A percentile compares a stretch with the other conserved stretches of the same genome.
Conservation (phyloP, 2,797 vertebrate genomes). For the Cetoscarus ocellatus region DNA sequence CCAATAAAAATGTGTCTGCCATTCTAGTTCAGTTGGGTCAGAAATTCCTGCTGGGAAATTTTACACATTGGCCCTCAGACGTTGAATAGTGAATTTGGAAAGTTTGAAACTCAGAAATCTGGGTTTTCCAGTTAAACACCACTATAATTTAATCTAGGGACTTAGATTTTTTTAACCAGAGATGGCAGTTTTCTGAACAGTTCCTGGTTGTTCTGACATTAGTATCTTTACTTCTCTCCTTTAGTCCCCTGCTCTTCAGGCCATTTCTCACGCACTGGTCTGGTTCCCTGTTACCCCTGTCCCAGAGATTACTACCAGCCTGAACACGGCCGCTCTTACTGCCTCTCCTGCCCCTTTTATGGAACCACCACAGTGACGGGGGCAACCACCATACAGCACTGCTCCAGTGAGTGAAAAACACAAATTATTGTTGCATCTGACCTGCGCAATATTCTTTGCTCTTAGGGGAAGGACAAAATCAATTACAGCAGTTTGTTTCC, state of each 20-base stretch:
- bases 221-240: neutral
- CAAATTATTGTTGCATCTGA: neutral
- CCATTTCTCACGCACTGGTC: constrained; percentile 95
- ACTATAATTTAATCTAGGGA: neutral
- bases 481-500: too few species aligned
- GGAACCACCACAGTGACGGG: constrained; percentile 93
- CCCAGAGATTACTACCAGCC: constrained; percentile 98
- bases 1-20: constrained; percentile 17
- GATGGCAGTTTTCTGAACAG: neutral
- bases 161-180: neutral
- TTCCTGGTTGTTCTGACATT: constrained; percentile 1
- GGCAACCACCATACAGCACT: constrained; percentile 93
- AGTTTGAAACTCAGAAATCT: neutral
- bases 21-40: constrained; percentile 8
- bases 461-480: too few species aligned
- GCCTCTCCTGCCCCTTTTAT: constrained; percentile 96
- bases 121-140: too few species aligned
- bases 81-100: constrained; percentile 42
- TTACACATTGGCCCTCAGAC: constrained; percentile 19
- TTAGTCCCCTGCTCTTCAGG: constrained; percentile 93
- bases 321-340: constrained; percentile 93
- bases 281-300: constrained; percentile 94
- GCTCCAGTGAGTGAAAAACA: constrained; percentile 90
- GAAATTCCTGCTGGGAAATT: constrained; percentile 32
- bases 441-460: too few species aligned